Conservation (phyloP, 2,113 vertebrate species). For the Elephantulus edwardii region DNA sequence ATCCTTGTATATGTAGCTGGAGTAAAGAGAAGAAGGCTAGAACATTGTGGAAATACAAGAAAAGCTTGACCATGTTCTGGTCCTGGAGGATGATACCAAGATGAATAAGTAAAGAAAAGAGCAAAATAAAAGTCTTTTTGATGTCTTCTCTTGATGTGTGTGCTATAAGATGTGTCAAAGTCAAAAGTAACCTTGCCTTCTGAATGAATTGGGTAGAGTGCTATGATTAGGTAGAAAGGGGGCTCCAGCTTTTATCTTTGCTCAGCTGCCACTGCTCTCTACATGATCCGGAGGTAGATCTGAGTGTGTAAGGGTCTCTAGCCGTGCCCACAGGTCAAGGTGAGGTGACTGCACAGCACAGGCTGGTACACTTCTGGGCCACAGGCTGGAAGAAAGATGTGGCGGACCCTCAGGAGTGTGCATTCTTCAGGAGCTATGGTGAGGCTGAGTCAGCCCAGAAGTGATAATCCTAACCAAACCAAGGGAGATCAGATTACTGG, state of each 20-base stretch:
- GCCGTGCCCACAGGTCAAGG: fast-evolving
- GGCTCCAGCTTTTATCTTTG: not conserved
- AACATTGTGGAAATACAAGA: not conserved
- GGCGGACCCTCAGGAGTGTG: not conserved
- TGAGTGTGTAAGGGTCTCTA: not conserved
- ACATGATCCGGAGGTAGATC: not conserved
- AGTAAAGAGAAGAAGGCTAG: too few species aligned
- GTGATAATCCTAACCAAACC: not conserved
- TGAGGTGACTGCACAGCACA: not conserved
- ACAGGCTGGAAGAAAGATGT: not conserved
- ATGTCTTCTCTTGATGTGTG: not conserved
- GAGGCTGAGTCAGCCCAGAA: constrained; percentile 29
- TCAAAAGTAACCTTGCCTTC: not conserved
- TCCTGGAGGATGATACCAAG: not conserved
- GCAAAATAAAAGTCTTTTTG: not conserved
- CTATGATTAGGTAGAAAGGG: not conserved
- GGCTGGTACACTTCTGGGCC: not conserved
- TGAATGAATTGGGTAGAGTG: not conserved
- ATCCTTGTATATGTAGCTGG: not conserved
- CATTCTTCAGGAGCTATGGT: not conserved
- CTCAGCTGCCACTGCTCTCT: not conserved
- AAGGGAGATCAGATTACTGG: not conserved
- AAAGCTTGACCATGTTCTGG: not conserved
- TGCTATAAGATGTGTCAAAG: not conserved
- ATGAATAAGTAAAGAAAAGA: not conserved